Percentiles rank a stretch among this genome's conserved stretches.
These are phyloP conservation scores for Drosophila varians DNA, from an alignment of 1,140 invertebrate genomes.

Conservation along the genomic window DNA sequence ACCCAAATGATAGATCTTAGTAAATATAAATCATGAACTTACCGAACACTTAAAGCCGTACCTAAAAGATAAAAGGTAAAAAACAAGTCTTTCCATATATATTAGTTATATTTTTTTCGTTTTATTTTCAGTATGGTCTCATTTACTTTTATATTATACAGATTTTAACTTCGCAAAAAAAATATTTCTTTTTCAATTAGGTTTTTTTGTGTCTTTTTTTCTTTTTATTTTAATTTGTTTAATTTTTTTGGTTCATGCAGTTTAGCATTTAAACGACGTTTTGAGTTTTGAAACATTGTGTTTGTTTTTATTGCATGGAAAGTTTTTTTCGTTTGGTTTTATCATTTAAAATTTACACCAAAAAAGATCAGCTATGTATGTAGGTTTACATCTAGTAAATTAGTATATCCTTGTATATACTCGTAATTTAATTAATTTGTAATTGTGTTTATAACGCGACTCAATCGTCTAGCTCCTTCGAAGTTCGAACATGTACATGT, in stretches of 20 bases:
- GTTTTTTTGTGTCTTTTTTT: slow-evolving; percentile 22
- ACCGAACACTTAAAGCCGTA: background rate
- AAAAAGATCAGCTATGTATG: slow-evolving; percentile 69
- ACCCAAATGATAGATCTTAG: too few species aligned
- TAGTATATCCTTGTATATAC: slow-evolving; percentile 41
- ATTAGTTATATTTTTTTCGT: slow-evolving; percentile 33
- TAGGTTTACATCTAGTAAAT: slow-evolving; percentile 66
- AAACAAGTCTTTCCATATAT: background rate
- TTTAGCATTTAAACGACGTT: slow-evolving; percentile 54
- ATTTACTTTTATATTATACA: slow-evolving; percentile 53
- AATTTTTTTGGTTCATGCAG: slow-evolving; percentile 52
- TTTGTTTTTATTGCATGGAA: slow-evolving; percentile 51
- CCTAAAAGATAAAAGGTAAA: background rate
- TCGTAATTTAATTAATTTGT: slow-evolving; percentile 42
- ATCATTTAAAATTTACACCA: slow-evolving; percentile 72
- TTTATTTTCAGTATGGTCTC: slow-evolving; percentile 36
- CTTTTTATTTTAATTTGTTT: background rate
- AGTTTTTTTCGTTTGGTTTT: slow-evolving; percentile 42
- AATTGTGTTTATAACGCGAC: slow-evolving; percentile 30
- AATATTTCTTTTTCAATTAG: slow-evolving; percentile 59
- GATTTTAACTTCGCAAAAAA: slow-evolving; percentile 78
- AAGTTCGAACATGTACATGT: slow-evolving; percentile 41
- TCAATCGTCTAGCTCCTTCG: slow-evolving; percentile 6
- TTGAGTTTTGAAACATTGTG: slow-evolving; percentile 54
- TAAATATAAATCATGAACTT: background rate